Evolutionary conservation across 2,797 vertebrate species (phyloP), one percentile per base, ranked within the genome.

Genomic region (Hypotaenidia okinawae): DNA sequence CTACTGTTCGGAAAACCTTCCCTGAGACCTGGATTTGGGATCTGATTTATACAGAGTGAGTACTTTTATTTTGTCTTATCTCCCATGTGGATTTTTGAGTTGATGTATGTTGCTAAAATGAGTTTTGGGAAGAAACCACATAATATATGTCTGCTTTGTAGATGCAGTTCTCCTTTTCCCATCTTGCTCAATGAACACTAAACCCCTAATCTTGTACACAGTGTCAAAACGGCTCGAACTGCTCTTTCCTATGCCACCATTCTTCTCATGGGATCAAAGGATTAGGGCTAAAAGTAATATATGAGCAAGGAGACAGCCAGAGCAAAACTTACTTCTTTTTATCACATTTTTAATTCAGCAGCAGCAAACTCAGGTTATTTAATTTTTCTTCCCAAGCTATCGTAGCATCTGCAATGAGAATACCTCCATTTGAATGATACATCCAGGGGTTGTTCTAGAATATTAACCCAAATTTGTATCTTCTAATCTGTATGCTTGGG

Each of bases 11-110:
- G 75, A 97, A 89, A 24, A 79, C 87, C 51, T 98, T 98, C 69
- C 97, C 97, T 0, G 96, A 97, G 93, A 98, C 97, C 7, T 98
- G 97, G 97, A 95, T 98, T 49, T 98, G 97, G 98, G 81, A 97
- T 43, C 76, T 97, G 9, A 8, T 97, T 78, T 35, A 33, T 23
- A 70, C 96, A 0, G 17, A 97, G 98, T 98, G 35, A 97, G 97
- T 95, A 35, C 87, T 77, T 90, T 75, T 61, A 54, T 59, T 27
- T 55, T 84, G 66, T 27, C 25, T 93, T 91, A 78, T 18, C 27
- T 75, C 11, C 17, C 3, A 1, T 35, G 15, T 82, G 54, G 15
- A 63, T 59, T 83, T 90, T 58, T 67, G 30, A 57, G 13, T 58
- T 62, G 37, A 61, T 57, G 58, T 8, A 27, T 69, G 32, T 28